These are phyloP conservation scores for Eupithecia vulgata DNA, from an alignment of 2,888 invertebrate species.

Conservation along the genomic window DNA sequence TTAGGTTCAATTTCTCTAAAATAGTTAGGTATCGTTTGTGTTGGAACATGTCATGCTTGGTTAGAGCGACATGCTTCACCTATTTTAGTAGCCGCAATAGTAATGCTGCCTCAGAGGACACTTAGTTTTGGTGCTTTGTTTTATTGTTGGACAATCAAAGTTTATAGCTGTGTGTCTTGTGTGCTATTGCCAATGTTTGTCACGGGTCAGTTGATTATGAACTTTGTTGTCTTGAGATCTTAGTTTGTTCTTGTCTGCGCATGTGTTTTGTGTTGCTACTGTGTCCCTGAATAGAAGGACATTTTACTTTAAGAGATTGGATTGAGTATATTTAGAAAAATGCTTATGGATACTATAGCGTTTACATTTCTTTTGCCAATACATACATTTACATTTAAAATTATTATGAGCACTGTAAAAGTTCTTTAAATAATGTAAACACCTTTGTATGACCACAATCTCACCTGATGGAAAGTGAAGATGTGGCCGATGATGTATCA, in stretches of 20 bases:
- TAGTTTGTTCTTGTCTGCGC: neutral
- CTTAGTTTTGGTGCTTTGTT: conserved; percentile 37
- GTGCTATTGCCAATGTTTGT: conserved; percentile 15
- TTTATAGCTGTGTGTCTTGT: conserved; percentile 29
- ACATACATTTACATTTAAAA: neutral
- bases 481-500: too few species aligned
- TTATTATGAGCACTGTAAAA: neutral
- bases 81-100: conserved; percentile 65
- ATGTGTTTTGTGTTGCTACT: neutral
- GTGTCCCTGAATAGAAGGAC: neutral
- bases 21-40: conserved; percentile 26
- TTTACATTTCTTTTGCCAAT: neutral
- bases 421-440: too few species aligned
- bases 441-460: too few species aligned
- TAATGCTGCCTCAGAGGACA: conserved; percentile 56
- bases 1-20: conserved; percentile 8
- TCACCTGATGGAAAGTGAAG: too few species aligned
- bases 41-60: conserved; percentile 58
- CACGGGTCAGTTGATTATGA: conserved; percentile 11
- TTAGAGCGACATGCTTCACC: conserved; percentile 64
- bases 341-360: neutral
- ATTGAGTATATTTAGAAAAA: neutral
- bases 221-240: conserved; percentile 14
- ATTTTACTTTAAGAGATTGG: neutral
- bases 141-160: conserved; percentile 36